Evolutionary conservation across 1,140 invertebrate genomes (phyloP).

Genomic region (Euura lappo): DNA sequence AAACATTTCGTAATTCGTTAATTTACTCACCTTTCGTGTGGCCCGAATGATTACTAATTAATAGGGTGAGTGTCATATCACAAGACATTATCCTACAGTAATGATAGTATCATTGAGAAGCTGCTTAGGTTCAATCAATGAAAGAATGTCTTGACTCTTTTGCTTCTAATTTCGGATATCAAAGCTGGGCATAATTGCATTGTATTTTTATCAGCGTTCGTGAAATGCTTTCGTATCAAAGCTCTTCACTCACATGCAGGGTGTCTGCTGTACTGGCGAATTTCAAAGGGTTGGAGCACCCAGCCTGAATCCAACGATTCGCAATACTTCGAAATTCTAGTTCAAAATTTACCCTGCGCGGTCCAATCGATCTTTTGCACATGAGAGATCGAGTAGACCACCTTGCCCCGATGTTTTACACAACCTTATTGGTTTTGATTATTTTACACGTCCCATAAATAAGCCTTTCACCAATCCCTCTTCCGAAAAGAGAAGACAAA

Average conservation of each 20-base stretch:
- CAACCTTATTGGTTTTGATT: not conserved
- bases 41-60: no score
- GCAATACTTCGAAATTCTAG: not conserved
- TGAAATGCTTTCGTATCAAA: slow-evolving; percentile 2
- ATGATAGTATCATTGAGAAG: no score
- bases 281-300: not conserved
- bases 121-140: no score
- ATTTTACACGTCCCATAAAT: not conserved
- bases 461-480: not conserved
- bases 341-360: not conserved
- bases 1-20: no score
- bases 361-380: not conserved
- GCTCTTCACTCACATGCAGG: not conserved
- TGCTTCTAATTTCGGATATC: no score
- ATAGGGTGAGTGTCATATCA: no score
- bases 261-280: not conserved
- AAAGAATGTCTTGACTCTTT: no score
- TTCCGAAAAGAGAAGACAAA: no score
- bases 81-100: no score
- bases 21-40: no score
- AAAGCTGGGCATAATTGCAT: not conserved
- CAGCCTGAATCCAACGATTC: not conserved
- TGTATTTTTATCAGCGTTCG: not conserved
- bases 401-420: not conserved
- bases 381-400: slow-evolving; percentile 1